Evolutionary conservation across 2,888 invertebrate genomes (phyloP).

Genomic region (Spilarctia lutea): DNA sequence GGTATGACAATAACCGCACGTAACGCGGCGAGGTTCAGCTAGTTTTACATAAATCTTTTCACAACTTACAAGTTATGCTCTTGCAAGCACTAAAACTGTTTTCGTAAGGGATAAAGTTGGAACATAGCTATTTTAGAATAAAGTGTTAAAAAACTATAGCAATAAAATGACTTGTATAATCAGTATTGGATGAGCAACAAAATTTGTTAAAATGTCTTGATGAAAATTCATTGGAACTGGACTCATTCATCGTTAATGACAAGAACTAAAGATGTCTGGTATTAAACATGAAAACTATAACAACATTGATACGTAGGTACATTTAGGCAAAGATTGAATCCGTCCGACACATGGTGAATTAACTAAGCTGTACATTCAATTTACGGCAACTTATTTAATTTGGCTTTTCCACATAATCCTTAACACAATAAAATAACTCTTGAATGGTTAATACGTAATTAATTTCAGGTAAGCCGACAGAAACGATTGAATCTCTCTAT

Average conservation of each 20-base stretch:
- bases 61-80: too few species aligned
- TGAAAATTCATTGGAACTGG: background rate
- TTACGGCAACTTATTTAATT: slow-evolving; percentile 25
- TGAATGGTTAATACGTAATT: slow-evolving; percentile 36
- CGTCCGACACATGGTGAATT: background rate
- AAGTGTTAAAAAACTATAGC: too few species aligned
- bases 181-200: too few species aligned
- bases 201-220: background rate
- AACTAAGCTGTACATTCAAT: slow-evolving; percentile 23
- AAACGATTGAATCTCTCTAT: slow-evolving; percentile 14
- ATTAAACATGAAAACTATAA: background rate
- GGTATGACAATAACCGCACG: too few species aligned
- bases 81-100: too few species aligned
- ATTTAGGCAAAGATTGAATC: background rate
- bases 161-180: too few species aligned
- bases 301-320: background rate
- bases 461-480: slow-evolving; percentile 16
- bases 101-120: too few species aligned
- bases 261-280: background rate
- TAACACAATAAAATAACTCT: slow-evolving; percentile 24
- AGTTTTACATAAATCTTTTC: too few species aligned
- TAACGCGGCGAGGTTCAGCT: too few species aligned
- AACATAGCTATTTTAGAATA: too few species aligned
- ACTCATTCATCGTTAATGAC: background rate
- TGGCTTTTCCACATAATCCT: slow-evolving; percentile 16